Evolutionary conservation across 2,113 vertebrate genomes (phyloP).

Genomic region (Tilapia sparmanii): DNA sequence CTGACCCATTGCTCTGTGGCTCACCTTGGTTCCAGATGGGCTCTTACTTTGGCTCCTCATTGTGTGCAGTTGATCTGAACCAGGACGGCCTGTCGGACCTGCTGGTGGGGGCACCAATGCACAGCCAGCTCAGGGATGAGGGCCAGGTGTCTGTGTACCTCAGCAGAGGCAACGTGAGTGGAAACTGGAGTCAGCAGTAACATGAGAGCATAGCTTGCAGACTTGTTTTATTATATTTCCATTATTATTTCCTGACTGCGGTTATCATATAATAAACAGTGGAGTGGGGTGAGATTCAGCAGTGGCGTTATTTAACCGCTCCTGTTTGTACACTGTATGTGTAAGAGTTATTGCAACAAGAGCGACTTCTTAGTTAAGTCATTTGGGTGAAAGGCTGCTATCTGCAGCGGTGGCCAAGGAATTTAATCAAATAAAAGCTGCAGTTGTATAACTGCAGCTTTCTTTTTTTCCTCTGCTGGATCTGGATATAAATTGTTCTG

Average conservation of each 20-base stretch:
- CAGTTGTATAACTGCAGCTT: background rate
- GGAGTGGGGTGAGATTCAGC: background rate
- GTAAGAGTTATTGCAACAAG: background rate
- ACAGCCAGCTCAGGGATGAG: slow-evolving; percentile 92
- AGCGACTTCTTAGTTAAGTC: background rate
- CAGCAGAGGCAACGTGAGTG: slow-evolving; percentile 97
- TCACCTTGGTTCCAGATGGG: slow-evolving; percentile 97
- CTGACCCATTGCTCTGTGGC: slow-evolving; percentile 84
- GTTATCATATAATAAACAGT: background rate
- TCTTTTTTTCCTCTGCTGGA: background rate
- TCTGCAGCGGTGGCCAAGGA: background rate
- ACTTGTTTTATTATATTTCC: background rate
- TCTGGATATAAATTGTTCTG: background rate
- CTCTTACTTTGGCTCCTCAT: slow-evolving; percentile 99
- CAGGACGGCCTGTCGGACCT: slow-evolving; percentile 93
- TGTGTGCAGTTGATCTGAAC: slow-evolving; percentile 98
- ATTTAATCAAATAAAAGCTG: background rate
- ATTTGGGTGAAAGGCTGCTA: background rate
- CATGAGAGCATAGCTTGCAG: background rate
- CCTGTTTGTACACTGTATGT: slow-evolving; percentile 14
- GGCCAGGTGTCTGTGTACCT: slow-evolving; percentile 94
- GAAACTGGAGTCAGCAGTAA: background rate
- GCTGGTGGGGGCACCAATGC: slow-evolving; percentile 96
- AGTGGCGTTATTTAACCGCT: background rate
- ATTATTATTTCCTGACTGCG: background rate